phyloP scores from a whole-genome alignment of 1,140 invertebrate species.

The Pseudomyrmex pallidus region DNA sequence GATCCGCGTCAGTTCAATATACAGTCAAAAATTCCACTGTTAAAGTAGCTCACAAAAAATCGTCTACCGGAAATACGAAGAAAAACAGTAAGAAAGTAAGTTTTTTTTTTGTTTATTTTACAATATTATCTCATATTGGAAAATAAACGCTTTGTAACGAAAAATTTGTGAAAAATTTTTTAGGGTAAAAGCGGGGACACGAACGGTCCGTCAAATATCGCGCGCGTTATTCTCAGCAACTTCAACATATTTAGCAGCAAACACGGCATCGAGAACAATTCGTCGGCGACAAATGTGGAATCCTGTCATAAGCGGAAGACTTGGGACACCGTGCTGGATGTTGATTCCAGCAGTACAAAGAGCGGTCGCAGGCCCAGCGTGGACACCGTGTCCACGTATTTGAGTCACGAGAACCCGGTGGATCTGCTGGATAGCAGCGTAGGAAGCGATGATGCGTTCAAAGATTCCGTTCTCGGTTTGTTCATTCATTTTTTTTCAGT shows the following conservation, averaged over 20 bases:
- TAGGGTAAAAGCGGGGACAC: slow-evolving; percentile 82
- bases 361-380: slow-evolving; percentile 91
- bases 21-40: slow-evolving; percentile 77
- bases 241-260: slow-evolving; percentile 91
- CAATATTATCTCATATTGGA: background rate
- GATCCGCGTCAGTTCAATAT: slow-evolving; percentile 59
- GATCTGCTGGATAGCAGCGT: slow-evolving; percentile 91
- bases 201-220: slow-evolving; percentile 87
- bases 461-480: slow-evolving; percentile 86
- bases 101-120: background rate
- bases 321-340: slow-evolving; percentile 86
- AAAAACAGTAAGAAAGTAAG: slow-evolving; percentile 78
- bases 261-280: slow-evolving; percentile 77
- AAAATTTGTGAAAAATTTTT: slow-evolving; percentile 22
- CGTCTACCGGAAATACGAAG: slow-evolving; percentile 77
- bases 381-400: slow-evolving; percentile 94
- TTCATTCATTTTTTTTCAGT: background rate
- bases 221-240: slow-evolving; percentile 91
- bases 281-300: slow-evolving; percentile 70
- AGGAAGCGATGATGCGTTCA: slow-evolving; percentile 89
- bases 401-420: slow-evolving; percentile 93
- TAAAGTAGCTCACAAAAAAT: slow-evolving; percentile 81
- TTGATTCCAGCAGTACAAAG: slow-evolving; percentile 89
- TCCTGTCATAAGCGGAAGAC: slow-evolving; percentile 78
- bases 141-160: background rate